Evolutionary conservation across 2,888 invertebrate species (phyloP).

Genomic region (Drosophila sordidula): DNA sequence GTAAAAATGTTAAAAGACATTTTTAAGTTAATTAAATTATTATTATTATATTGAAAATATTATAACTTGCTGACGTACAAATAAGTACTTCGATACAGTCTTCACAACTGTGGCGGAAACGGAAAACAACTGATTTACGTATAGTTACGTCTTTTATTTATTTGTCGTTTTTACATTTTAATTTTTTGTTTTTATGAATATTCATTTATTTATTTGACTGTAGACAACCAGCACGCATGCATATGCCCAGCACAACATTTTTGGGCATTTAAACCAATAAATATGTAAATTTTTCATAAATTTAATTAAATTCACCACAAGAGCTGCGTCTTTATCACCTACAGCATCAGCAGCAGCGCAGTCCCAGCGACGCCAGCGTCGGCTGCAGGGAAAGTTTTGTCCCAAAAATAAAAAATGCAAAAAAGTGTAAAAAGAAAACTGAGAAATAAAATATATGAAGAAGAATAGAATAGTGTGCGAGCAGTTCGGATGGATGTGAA

Average conservation of each 20-base stretch:
- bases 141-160: slow-evolving; percentile 4
- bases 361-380: neutral
- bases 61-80: neutral
- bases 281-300: slow-evolving; percentile 82
- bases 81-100: too few species aligned
- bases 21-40: neutral
- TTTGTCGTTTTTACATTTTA: slow-evolving; percentile 9
- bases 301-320: slow-evolving; percentile 81
- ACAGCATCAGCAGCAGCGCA: slow-evolving; percentile 29
- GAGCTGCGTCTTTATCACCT: slow-evolving; percentile 56
- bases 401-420: slow-evolving; percentile 17
- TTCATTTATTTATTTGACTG: slow-evolving; percentile 59
- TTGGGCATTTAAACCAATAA: slow-evolving; percentile 80
- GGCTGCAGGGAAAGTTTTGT: slow-evolving; percentile 52
- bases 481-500: slow-evolving; percentile 1
- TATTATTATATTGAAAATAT: too few species aligned
- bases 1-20: too few species aligned
- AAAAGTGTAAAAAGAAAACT: slow-evolving; percentile 27
- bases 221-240: slow-evolving; percentile 48
- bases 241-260: slow-evolving; percentile 46
- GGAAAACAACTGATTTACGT: neutral
- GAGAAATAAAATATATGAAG: neutral
- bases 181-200: slow-evolving; percentile 61
- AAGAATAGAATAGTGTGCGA: slow-evolving; percentile 35
- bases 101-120: slow-evolving; percentile 18